Base-by-base conservation (phyloP, 2,113 vertebrate species). In the Pongo abelii region DNA sequence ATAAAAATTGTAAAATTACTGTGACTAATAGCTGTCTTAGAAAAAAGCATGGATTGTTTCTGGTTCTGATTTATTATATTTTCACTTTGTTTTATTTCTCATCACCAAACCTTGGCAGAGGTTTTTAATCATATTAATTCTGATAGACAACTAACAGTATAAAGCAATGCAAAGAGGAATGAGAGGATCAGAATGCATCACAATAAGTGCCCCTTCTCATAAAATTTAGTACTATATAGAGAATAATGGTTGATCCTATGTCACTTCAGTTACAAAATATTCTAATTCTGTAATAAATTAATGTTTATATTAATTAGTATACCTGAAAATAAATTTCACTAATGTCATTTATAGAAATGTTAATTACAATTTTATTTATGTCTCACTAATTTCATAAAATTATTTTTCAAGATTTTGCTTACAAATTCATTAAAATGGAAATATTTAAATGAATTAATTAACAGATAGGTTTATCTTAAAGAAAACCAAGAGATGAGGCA, bases 321-420 rank as follows among this genome's bases (percentile, higher is more conserved):
- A 14, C 17, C 64, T 96, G 38, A 80, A 88, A 90, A 94, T 91
- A 89, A 75, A 43, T 77, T 94, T 89, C 20, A 83, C 6, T 52
- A 8, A 95, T 77, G 8, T 88, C 55, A 55, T 87, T 95, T 70
- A 84, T 27, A 94, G 11, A 96, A 79, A 81, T 91, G 32, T 46
- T 48, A 88, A 93, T 96, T 89, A 81, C 64, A 85, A 79, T 43
- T 59, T 40, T 48, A 92, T 89, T 92, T 92, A 48, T 86, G 20
- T 25, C 3, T 43, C 93, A 50, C 2, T 55, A 81, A 6, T 95
- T 93, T 20, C 11, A 16, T 78, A 79, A 55, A 78, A 95, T 59
- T 94, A 55, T 35, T 74, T 85, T 8, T 89, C 25, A 20, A 93
- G 16, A 83, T 81, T 93, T 93, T 85, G 18, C 32, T 81, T 52